Percentiles rank a stretch among this genome's conserved stretches.
These are phyloP conservation scores for Sinocyclocheilus anshuiensis DNA, from an alignment of 2,113 vertebrate species.

Conservation along the genomic window DNA sequence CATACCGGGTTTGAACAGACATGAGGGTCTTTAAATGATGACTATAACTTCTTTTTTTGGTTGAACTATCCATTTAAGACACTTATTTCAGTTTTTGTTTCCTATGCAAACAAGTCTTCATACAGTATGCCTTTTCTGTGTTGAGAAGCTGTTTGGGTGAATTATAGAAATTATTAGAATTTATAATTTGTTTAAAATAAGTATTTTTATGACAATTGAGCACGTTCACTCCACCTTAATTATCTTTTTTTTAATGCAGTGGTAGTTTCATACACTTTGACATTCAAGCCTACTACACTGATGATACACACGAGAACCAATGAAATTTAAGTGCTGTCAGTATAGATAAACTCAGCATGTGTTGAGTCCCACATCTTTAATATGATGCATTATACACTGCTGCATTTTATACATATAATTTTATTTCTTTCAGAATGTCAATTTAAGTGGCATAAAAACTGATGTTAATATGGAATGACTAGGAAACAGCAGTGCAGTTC, in stretches of 20 bases:
- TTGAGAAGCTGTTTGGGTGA: not conserved
- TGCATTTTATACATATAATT: not conserved
- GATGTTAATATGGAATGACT: not conserved
- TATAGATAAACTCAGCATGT: not conserved
- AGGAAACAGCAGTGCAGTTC: not conserved
- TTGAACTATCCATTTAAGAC: not conserved
- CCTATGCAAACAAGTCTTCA: not conserved
- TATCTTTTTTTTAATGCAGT: not conserved
- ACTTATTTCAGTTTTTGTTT: not conserved
- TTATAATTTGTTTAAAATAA: not conserved
- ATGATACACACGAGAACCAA: not conserved
- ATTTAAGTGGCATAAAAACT: not conserved
- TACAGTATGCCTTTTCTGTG: not conserved
- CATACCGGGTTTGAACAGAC: not conserved
- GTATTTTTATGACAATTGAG: not conserved
- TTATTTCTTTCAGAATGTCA: not conserved
- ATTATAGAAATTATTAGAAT: not conserved
- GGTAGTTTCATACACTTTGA: not conserved
- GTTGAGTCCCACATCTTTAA: not conserved
- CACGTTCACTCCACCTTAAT: not conserved
- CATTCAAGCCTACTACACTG: not conserved
- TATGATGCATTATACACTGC: not conserved
- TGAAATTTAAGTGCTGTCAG: not conserved
- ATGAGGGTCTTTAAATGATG: not conserved
- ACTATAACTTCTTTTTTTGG: not conserved